Evolutionary conservation across 2,113 vertebrate species (phyloP), one percentile per base, ranked within the genome.

Genomic region (Carassius auratus): DNA sequence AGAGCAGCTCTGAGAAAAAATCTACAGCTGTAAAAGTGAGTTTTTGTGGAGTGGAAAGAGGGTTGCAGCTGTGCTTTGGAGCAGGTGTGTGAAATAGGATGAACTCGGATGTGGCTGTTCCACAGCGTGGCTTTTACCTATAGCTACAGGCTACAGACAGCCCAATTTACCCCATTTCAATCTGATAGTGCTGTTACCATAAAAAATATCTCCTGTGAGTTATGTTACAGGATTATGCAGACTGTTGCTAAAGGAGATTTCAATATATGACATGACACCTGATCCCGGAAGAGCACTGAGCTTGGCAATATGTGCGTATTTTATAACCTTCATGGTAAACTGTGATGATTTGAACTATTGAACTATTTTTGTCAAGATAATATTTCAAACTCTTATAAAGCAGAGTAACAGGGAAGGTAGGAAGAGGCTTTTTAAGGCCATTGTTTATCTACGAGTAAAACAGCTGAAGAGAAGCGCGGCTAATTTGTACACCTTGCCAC

Each of bases 401-500:
- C 8, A 5, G 77, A 86, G 79, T 86, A 89, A 88, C 77, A 80
- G 79, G 86, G 87, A 78, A 77, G 69, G 62, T 21, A 84, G 59
- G 38, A 80, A 33, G 76, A 85, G 76, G 86, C 87, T 86, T 81
- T 92, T 90, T 87, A 75, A 88, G 90, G 92, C 91, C 91, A 91
- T 92, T 91, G 85, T 91, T 93, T 94, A 93, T 94, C 92, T 93
- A 88, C n/a, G 89, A 92, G 91, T 88, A 89, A 89, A 91, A 89
- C 89, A 83, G 85, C 85, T 48, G 45, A 86, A 62, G 55, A 73
- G 23, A 78, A 88, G 87, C 82, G 85, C 42, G 21, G 87, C 92
- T 93, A 90, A 95, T 94, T 93, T 93, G 91, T 92, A 91, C 88
- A 52, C 93, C 92, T 93, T 86, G 89, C 92, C 91, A 91, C 90